Evolutionary conservation across 53 echinoderm and acorn worm species (phyloP).

Genomic region (Henricia sp.): DNA sequence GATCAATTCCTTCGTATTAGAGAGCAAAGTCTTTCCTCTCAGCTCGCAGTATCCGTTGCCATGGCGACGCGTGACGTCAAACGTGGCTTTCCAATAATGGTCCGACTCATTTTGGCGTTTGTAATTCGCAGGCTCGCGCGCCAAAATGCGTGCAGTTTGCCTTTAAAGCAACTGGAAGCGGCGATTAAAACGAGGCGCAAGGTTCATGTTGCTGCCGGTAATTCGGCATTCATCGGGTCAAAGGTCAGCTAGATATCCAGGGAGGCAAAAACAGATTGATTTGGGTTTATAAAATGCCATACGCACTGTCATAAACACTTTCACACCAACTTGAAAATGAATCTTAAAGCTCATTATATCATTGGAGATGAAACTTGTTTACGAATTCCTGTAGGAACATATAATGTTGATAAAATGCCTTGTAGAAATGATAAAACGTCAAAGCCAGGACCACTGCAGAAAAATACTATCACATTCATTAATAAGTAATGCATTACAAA

Average conservation of each 20-base stretch:
- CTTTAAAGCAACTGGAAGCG: no score
- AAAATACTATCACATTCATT: no score
- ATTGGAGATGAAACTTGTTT: no score
- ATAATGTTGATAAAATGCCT: no score
- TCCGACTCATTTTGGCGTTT: neutral
- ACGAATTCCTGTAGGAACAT: no score
- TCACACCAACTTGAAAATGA: neutral
- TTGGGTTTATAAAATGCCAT: neutral
- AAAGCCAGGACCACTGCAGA: no score
- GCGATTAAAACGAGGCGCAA: neutral
- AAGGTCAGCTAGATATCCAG: slow-evolving; percentile 9
- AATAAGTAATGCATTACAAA: no score
- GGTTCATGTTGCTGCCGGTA: neutral
- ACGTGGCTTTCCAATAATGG: slow-evolving; percentile 14
- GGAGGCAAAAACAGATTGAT: slow-evolving; percentile 15
- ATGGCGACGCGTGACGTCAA: slow-evolving; percentile 48
- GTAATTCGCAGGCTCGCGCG: neutral
- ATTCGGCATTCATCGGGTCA: slow-evolving; percentile 7
- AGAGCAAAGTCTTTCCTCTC: slow-evolving; percentile 8
- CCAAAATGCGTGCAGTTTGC: no score
- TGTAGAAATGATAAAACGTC: no score
- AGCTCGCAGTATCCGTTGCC: slow-evolving; percentile 18
- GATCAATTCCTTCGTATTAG: slow-evolving; percentile 13
- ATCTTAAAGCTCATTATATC: no score
- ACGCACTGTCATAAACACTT: neutral